A percentile compares a stretch with the other conserved stretches of the same genome.
These are phyloP conservation scores for Gymnosoma rotundatum DNA, from an alignment of 2,888 invertebrate genomes.

Conservation along the genomic window DNA sequence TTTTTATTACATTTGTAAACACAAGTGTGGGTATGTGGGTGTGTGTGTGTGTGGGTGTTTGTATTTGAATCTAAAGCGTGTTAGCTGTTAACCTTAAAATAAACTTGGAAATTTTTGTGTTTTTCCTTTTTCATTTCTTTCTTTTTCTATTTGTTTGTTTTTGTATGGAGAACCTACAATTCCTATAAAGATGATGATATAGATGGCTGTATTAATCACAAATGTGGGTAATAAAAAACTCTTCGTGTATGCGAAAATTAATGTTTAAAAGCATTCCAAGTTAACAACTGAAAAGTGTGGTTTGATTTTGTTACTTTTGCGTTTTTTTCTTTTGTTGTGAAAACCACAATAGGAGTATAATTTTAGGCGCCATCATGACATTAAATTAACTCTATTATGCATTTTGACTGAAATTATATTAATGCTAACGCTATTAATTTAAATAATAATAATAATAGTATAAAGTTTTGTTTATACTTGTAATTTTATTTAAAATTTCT, in stretches of 20 bases:
- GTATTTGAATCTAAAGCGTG: conserved; percentile 8
- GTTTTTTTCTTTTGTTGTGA: conserved; percentile 3
- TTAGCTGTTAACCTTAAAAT: conserved; percentile 61
- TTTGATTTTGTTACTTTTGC: background rate
- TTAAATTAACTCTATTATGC: background rate
- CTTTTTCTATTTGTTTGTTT: background rate
- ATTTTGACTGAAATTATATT: conserved; percentile 25
- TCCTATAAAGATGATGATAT: conserved; percentile 5
- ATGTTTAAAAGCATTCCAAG: conserved; percentile 47
- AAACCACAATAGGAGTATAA: conserved; percentile 26
- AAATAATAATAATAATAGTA: background rate
- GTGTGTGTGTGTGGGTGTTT: no score
- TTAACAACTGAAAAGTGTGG: conserved; percentile 13
- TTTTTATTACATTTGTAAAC: no score
- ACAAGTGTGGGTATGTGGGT: no score
- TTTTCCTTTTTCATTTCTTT: background rate
- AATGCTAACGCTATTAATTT: conserved; percentile 6
- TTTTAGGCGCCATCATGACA: conserved; percentile 58
- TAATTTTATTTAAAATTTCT: background rate
- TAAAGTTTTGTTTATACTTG: background rate
- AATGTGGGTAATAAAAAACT: conserved; percentile 40
- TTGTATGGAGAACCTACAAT: background rate
- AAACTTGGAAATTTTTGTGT: conserved; percentile 55
- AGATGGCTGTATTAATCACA: conserved; percentile 27
- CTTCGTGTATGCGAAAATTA: conserved; percentile 44